phyloP scores from a whole-genome alignment of 2,797 vertebrate species.

The Lerista edwardsae region DNA sequence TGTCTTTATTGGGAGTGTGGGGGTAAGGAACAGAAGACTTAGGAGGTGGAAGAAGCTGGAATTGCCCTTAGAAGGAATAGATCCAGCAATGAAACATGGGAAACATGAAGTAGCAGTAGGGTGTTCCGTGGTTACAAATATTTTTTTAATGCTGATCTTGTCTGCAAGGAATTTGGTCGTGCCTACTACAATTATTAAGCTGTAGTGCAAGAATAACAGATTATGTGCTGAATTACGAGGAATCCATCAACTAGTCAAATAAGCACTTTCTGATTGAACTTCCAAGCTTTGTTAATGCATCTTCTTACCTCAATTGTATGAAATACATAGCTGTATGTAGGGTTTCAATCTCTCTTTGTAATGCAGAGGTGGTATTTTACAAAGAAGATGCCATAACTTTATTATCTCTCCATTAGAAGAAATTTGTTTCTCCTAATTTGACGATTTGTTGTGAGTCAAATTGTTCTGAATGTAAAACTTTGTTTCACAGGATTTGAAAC shows the following conservation, averaged over 20 bases:
- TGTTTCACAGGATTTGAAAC: not conserved
- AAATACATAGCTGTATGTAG: not conserved
- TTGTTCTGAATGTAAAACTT: not conserved
- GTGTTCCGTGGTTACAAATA: not conserved
- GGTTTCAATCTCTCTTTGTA: conserved; percentile 44
- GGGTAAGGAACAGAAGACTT: too few relatives aligned
- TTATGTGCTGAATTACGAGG: not conserved
- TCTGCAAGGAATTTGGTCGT: not conserved
- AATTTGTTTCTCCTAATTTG: not conserved
- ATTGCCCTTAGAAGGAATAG: too few relatives aligned
- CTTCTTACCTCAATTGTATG: conserved; percentile 30
- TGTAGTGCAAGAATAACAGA: not conserved
- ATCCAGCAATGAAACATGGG: too few relatives aligned
- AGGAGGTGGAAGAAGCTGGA: too few relatives aligned
- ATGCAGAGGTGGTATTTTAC: conserved; percentile 29
- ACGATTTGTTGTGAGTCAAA: not conserved
- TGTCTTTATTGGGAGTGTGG: too few relatives aligned
- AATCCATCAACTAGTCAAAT: not conserved
- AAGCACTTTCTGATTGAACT: not conserved
- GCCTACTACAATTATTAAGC: too few relatives aligned
- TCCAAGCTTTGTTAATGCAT: conserved; percentile 30
- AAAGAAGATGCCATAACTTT: conserved; percentile 61
- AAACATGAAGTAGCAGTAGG: not conserved
- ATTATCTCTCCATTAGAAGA: conserved; percentile 35
- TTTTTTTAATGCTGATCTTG: not conserved